Conservation (phyloP, 2,888 invertebrate genomes). For the Caenorhabditis sp. region DNA sequence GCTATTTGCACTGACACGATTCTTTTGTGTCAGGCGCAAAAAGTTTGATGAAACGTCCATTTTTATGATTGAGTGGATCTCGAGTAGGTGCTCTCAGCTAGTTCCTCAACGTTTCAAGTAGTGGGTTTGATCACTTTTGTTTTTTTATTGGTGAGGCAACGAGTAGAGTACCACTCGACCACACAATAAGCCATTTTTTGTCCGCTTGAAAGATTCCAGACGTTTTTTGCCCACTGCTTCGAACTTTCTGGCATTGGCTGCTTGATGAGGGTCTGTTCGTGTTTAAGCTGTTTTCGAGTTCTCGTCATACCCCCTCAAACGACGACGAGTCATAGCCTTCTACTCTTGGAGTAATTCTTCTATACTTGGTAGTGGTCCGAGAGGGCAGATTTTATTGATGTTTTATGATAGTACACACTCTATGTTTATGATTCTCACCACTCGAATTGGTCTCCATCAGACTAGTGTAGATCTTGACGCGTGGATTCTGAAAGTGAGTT, state of each 20-base stretch:
- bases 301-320: background rate
- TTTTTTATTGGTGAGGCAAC: constrained; percentile 46
- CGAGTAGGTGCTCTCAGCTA: constrained; percentile 54
- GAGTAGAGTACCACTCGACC: constrained; percentile 62
- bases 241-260: constrained; percentile 26
- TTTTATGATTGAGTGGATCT: constrained; percentile 62
- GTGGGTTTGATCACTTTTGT: constrained; percentile 55
- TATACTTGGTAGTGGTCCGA: background rate
- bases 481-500: background rate
- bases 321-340: background rate
- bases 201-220: constrained; percentile 53
- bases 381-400: constrained; percentile 6
- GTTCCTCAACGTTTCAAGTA: constrained; percentile 63
- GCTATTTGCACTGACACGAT: background rate
- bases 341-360: background rate
- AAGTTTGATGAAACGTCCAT: constrained; percentile 36
- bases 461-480: background rate
- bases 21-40: constrained; percentile 24
- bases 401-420: constrained; percentile 23
- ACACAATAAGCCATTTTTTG: constrained; percentile 61
- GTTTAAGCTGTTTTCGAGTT: constrained; percentile 28
- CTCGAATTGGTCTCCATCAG: background rate
- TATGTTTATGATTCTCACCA: background rate
- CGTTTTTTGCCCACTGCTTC: constrained; percentile 26
- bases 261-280: constrained; percentile 15